Conservation (phyloP, 2,888 invertebrate genomes). For the Chironomus tentans region DNA sequence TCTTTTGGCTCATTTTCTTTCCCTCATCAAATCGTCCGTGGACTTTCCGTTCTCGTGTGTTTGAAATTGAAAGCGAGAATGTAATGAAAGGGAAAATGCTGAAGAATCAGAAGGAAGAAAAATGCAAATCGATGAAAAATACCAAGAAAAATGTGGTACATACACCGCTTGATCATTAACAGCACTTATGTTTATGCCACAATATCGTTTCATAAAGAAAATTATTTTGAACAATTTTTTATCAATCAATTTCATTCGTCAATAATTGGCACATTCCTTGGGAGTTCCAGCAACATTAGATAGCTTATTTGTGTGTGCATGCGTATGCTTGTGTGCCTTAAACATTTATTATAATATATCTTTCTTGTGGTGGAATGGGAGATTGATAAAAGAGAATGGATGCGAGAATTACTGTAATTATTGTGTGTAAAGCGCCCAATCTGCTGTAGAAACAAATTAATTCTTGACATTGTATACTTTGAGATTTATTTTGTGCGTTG, state of each 20-base stretch:
- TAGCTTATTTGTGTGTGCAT: neutral
- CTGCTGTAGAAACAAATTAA: neutral
- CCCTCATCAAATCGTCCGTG: neutral
- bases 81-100: conserved; percentile 6
- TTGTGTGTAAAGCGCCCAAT: neutral
- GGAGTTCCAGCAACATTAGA: neutral
- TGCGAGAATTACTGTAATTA: neutral
- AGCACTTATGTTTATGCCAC: conserved; percentile 8
- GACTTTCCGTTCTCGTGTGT: neutral
- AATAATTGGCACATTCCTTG: conserved; percentile 6
- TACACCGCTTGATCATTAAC: conserved; percentile 21
- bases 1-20: neutral
- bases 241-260: conserved; percentile 19
- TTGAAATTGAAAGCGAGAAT: conserved; percentile 20
- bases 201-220: neutral
- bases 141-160: conserved; percentile 18
- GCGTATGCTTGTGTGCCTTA: too few relatives aligned
- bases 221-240: conserved; percentile 1
- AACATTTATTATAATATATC: too few relatives aligned
- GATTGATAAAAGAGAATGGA: neutral
- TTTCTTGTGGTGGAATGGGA: too few relatives aligned
- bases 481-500: too few relatives aligned
- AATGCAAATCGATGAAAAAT: conserved; percentile 22
- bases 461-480: neutral
- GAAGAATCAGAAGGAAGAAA: neutral